Percentiles rank a stretch among this genome's conserved stretches.
Evolutionary conservation across 2,797 vertebrate species (phyloP).

Genomic region (Geotrypetes seraphini): DNA sequence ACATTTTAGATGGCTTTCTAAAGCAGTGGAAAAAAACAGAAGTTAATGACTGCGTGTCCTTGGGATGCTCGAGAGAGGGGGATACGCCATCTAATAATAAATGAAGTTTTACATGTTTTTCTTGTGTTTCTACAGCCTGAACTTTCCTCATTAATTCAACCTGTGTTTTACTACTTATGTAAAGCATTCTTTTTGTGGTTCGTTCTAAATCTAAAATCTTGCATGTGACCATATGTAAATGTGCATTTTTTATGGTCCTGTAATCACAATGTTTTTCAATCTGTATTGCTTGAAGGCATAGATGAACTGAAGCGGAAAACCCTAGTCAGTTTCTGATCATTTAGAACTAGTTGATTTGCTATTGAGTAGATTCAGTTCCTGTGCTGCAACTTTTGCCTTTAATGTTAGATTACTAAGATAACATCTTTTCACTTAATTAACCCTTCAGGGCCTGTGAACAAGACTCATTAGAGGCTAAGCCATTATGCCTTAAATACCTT

Average conservation of each 20-base stretch:
- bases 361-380: conserved; percentile 30
- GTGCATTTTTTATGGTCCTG: conserved; percentile 54
- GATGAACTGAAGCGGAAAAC: conserved; percentile 47
- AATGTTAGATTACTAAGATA: conserved; percentile 27
- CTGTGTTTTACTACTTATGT: conserved; percentile 36
- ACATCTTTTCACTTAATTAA: conserved; percentile 42
- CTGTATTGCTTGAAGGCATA: conserved; percentile 41
- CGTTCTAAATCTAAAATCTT: conserved; percentile 44
- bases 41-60: conserved; percentile 16
- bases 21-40: conserved; percentile 22
- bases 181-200: conserved; percentile 49
- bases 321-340: conserved; percentile 40
- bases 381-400: conserved; percentile 18
- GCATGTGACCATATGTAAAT: conserved; percentile 61
- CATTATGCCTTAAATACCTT: conserved; percentile 34
- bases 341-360: conserved; percentile 44
- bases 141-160: conserved; percentile 43
- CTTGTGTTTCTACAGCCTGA: conserved; percentile 35
- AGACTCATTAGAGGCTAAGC: conserved; percentile 33
- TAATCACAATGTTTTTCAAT: conserved; percentile 52
- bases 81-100: conserved; percentile 30
- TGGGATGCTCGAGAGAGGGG: conserved; percentile 21
- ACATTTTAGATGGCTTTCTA: conserved; percentile 12
- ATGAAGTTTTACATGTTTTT: conserved; percentile 40
- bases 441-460: conserved; percentile 35